Evolutionary conservation across 2,797 vertebrate species (phyloP), one percentile per base, ranked within the genome.

Genomic region (Danio aesculapii): DNA sequence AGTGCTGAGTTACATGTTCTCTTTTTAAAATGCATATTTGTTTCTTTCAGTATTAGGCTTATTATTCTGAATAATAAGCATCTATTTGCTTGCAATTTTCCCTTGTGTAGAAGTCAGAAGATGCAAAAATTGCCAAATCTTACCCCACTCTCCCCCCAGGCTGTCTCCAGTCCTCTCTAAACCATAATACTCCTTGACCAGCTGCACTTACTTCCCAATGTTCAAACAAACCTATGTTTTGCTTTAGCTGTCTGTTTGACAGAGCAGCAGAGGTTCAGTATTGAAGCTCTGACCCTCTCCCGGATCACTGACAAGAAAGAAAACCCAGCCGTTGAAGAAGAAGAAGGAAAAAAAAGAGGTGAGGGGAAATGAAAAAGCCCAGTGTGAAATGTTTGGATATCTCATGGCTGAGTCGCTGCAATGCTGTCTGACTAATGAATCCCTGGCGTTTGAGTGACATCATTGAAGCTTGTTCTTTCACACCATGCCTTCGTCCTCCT

Each of bases 341-440:
- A 30, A 30, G 30, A 30, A n/a, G n/a, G n/a, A n/a, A 17, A 75
- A 55, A 66, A n/a, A 75, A 82, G 75, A 59, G 77, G 73, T 74
- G 41, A 79, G 52, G 16, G 53, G 58, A 64, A 47, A 53, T 44
- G 77, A 85, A 81, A 85, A 83, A 75, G 84, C 77, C 58, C 69
- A 75, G 74, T 72, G 69, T 79, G 77, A 70, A 79, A 80, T 82
- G 82, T 90, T 89, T 91, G 86, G 72, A 81, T 84, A 84, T 77
- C 58, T 82, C 77, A 81, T 53, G 83, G 78, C 47, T 86, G 83
- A 89, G 69, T 81, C 86, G 86, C 82, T 89, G 52, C 55, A 81
- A 73, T 86, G 74, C 83, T 86, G 84, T 85, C 88, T 85, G 85
- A 81, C 63, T 88, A 90, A 90, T 86, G 88, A 88, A 90, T 72